Conservation (phyloP, 2,797 vertebrate genomes). For the Parambassis ranga region DNA sequence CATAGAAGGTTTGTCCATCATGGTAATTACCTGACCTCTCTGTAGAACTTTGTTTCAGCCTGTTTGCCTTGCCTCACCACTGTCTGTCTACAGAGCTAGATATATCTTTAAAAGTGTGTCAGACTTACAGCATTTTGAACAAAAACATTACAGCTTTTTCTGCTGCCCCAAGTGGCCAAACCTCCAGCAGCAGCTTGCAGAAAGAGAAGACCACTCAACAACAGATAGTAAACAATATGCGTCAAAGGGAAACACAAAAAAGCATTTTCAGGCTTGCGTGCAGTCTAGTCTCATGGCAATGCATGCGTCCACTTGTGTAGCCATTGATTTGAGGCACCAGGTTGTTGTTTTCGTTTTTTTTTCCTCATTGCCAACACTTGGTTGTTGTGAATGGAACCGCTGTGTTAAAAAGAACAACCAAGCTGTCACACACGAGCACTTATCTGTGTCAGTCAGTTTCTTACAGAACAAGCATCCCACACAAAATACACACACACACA, state of each 20-base stretch:
- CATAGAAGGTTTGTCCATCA: too few relatives aligned
- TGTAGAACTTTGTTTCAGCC: too few relatives aligned
- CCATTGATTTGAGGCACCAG: conserved; percentile 11
- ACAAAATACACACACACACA: not conserved
- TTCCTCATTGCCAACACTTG: conserved; percentile 24
- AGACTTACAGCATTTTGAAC: too few relatives aligned
- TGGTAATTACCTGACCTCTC: too few relatives aligned
- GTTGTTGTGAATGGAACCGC: conserved; percentile 29
- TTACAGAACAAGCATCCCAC: conserved; percentile 10
- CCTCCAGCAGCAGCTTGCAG: not conserved
- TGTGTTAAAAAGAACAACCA: conserved; percentile 48
- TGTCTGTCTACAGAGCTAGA: too few relatives aligned
- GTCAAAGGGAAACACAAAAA: not conserved
- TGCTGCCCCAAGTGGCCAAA: not conserved
- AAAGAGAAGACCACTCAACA: not conserved
- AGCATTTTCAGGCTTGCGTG: conserved; percentile 27
- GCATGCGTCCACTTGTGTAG: not conserved
- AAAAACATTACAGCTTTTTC: not conserved
- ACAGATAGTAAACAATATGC: conserved; percentile 12
- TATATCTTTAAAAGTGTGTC: too few relatives aligned
- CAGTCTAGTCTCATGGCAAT: conserved; percentile 9
- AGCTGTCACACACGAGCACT: conserved; percentile 50
- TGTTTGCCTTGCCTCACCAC: too few relatives aligned
- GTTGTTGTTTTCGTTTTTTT: conserved; percentile 1
- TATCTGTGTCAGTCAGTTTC: conserved; percentile 46